A percentile compares a stretch with the other conserved stretches of the same genome.
Conservation (phyloP, 2,797 vertebrate species). For the Chaetodon trifasciatus region DNA sequence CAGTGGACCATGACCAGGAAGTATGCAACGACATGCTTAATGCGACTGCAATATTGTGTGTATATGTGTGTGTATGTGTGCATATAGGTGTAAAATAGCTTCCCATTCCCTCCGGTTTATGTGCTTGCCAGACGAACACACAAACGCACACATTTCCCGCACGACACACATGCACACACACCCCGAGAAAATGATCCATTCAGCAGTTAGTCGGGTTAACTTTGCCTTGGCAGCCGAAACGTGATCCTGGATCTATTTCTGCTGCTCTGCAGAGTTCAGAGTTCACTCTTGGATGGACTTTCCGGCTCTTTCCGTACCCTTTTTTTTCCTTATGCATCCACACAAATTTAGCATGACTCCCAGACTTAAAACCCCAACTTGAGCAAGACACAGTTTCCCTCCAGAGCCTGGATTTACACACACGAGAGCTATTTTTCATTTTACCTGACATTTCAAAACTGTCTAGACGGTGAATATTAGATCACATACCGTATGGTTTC, state of each 20-base stretch:
- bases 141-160: slow-evolving; percentile 14
- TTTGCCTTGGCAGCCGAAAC: slow-evolving; percentile 72
- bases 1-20: slow-evolving; percentile 53
- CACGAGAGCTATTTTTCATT: slow-evolving; percentile 10
- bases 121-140: slow-evolving; percentile 34
- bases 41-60: slow-evolving; percentile 40
- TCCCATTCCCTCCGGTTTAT: slow-evolving; percentile 10
- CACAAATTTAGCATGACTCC: slow-evolving; percentile 31
- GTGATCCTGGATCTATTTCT: slow-evolving; percentile 80
- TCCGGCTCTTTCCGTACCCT: slow-evolving; percentile 37
- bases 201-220: slow-evolving; percentile 76
- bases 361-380: slow-evolving; percentile 3
- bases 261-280: slow-evolving; percentile 59
- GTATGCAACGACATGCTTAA: slow-evolving; percentile 66
- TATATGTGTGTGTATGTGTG: slow-evolving; percentile 25
- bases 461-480: slow-evolving; percentile 35
- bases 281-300: slow-evolving; percentile 43
- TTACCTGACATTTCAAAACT: slow-evolving; percentile 27
- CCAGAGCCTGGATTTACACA: slow-evolving; percentile 21
- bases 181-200: slow-evolving; percentile 67
- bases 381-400: slow-evolving; percentile 16
- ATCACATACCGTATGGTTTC: slow-evolving; percentile 6
- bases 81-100: slow-evolving; percentile 32
- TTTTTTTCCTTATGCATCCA: slow-evolving; percentile 13
- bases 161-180: slow-evolving; percentile 51